A percentile compares a stretch with the other conserved stretches of the same genome.
phyloP scores from a whole-genome alignment of 2,797 vertebrate genomes.

The Bovichtus diacanthus region DNA sequence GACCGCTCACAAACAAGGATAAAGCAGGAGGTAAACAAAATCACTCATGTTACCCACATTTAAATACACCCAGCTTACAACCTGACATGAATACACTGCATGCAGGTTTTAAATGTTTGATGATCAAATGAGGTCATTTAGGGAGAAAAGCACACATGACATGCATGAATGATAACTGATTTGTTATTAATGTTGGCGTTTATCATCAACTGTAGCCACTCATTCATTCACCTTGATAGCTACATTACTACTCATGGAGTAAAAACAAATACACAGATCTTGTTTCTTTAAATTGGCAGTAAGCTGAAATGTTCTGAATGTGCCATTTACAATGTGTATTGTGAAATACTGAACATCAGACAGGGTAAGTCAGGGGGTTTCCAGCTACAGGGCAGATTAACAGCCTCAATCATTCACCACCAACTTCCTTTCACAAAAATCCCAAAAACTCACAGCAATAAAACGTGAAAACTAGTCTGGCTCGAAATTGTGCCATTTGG shows the following conservation, averaged over 20 bases:
- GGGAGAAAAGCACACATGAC: background rate
- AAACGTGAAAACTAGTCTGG: background rate
- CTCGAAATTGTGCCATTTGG: background rate
- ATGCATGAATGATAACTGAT: background rate
- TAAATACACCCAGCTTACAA: background rate
- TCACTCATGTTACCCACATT: background rate
- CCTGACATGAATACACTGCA: background rate
- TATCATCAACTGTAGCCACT: background rate
- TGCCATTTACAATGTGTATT: background rate
- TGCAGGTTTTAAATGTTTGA: background rate
- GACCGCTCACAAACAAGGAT: background rate
- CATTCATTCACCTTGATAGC: background rate
- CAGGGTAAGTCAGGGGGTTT: constrained; percentile 69
- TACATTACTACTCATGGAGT: too few species aligned
- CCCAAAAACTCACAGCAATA: background rate
- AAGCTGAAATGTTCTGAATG: background rate
- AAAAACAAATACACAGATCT: background rate
- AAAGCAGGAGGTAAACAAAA: background rate
- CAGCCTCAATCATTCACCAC: constrained; percentile 39
- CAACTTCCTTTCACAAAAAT: constrained; percentile 48
- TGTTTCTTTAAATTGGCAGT: background rate
- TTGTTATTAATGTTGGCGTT: background rate
- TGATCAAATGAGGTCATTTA: background rate
- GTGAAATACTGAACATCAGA: background rate
- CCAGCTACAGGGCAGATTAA: constrained; percentile 47